Base-by-base conservation (phyloP, 2,113 vertebrate species). In the Oryzias woworae region DNA sequence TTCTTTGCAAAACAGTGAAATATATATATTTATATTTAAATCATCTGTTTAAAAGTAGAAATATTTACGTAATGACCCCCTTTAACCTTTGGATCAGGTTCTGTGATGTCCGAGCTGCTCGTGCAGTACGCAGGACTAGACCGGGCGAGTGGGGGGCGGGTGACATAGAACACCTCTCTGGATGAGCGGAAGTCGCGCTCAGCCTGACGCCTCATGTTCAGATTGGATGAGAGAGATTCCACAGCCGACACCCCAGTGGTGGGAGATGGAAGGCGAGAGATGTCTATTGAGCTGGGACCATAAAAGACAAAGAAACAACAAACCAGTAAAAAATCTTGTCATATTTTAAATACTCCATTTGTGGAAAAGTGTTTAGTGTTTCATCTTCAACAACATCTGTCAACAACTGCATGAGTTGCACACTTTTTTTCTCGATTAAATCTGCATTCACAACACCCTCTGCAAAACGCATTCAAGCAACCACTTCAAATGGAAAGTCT, bases 91-190 rank as follows among this genome's bases (percentile, higher is more conserved):
- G 94, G 95, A 80, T 97, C 95, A 0, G 96, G 96, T 52, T 97
- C 96, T 0, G 96, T 98, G 85, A 98, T 97, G 89, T 98, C 96
- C 0, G 96, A 98, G 91, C 96, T 96, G 92, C 96, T 98, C 0
- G 96, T 98, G 91, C 96, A 98, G 87, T 98, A 98, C 0, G 96
- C 96, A 0, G 96, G 96, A 26, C 95, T 96, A 44, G 96, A 98
- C 1, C 96, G 92, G 61, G 96, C 95, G 63, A 98, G 80, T 0
- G 96, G 96, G 0, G 95, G 96, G 15, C 95, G 94, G 49, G 94
- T 94, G 57, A 97, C 94, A 1, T 96, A 97, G 86, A 96, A 96
- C 41, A 96, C 91, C 47, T 98, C 96, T 71, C 95, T 95, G 1
- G 91, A 92, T 0, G 89, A 87, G 45, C 91, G 90, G 12, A 84